Conservation (phyloP, 2,797 vertebrate species). For the Novumbra hubbsi region DNA sequence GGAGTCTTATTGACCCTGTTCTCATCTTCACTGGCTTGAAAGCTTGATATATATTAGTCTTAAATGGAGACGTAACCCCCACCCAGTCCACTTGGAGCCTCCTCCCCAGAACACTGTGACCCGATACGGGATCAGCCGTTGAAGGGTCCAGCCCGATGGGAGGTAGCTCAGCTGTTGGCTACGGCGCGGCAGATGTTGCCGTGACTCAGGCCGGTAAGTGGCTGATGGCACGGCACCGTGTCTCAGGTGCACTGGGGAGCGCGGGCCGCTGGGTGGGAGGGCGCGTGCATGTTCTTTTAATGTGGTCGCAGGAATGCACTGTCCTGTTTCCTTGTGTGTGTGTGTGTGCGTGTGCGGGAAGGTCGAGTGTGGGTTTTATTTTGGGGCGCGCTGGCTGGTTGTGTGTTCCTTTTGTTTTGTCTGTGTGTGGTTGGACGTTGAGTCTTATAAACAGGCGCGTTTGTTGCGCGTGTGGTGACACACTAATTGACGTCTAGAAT, state of each 20-base stretch:
- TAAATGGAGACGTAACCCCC: no score
- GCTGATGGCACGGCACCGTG: not conserved
- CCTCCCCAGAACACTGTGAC: not conserved
- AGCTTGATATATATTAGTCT: not conserved
- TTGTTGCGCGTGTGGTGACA: no score
- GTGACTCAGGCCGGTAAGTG: slow-evolving; percentile 61
- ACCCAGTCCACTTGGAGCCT: not conserved
- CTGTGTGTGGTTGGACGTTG: no score
- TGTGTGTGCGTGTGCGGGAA: slow-evolving; percentile 19
- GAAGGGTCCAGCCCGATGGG: slow-evolving; percentile 19
- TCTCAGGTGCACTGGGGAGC: slow-evolving; percentile 10
- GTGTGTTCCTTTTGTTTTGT: slow-evolving; percentile 7
- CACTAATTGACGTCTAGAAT: no score
- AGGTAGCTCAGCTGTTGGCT: slow-evolving; percentile 47
- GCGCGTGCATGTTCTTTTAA: slow-evolving; percentile 27
- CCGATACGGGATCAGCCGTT: not conserved
- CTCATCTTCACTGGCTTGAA: not conserved
- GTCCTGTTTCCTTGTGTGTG: slow-evolving; percentile 30
- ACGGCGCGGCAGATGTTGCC: slow-evolving; percentile 60
- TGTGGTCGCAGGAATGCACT: slow-evolving; percentile 22
- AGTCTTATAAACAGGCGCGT: no score
- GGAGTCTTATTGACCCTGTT: not conserved
- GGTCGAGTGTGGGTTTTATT: slow-evolving; percentile 29
- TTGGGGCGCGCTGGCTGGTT: slow-evolving; percentile 12
- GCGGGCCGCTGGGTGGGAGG: not conserved